Conservation (phyloP, 2,113 vertebrate genomes). For the Cephalopholis sonnerati region DNA sequence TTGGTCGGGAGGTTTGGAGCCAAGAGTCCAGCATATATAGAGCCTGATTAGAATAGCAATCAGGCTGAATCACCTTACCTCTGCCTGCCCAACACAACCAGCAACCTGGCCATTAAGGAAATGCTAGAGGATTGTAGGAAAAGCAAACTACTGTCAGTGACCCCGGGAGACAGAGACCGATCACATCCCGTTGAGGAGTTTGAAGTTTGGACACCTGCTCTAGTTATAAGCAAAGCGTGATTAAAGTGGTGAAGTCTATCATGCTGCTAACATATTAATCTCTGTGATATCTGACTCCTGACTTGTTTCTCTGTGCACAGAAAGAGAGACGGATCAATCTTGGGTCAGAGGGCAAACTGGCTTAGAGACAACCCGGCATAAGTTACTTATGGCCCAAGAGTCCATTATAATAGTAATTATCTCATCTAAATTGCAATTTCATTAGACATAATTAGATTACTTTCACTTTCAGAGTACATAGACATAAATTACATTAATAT, state of each 20-base stretch:
- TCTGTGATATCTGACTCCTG: conserved; percentile 8
- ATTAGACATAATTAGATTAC: neutral
- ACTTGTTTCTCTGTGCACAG: neutral
- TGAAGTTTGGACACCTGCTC: conserved; percentile 10
- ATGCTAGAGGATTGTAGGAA: conserved; percentile 16
- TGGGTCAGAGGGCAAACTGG: neutral
- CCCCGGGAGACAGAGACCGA: neutral
- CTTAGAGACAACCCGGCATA: neutral
- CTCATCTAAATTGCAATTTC: neutral
- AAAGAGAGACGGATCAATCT: neutral
- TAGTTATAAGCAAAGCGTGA: conserved; percentile 29
- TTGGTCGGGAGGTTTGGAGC: conserved; percentile 73
- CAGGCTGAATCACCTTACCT: conserved; percentile 46
- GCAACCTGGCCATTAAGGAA: conserved; percentile 34
- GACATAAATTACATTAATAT: neutral
- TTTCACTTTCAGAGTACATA: neutral
- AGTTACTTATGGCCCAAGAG: neutral
- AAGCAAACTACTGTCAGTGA: conserved; percentile 27
- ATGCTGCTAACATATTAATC: conserved; percentile 6
- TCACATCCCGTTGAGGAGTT: neutral
- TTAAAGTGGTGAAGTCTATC: conserved; percentile 4
- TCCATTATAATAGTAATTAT: neutral
- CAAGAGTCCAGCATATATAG: conserved; percentile 66
- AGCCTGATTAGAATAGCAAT: conserved; percentile 74
- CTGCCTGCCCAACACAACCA: conserved; percentile 27